Evolutionary conservation across 2,113 vertebrate genomes (phyloP).

Genomic region (Vulpes lagopus): DNA sequence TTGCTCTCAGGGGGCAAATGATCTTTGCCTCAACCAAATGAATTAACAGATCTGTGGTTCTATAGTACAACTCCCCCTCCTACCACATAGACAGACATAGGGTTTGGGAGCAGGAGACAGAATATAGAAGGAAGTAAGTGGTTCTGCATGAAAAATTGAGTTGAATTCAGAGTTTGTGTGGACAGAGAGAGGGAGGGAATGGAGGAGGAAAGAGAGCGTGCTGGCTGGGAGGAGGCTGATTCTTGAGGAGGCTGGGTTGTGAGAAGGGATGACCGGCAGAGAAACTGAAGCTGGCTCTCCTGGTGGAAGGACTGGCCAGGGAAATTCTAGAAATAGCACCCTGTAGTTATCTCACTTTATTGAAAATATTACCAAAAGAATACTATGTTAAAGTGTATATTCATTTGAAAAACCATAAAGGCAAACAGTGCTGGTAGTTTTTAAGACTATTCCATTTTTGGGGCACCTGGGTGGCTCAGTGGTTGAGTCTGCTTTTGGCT

Average conservation of each 20-base stretch:
- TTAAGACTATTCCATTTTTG: no score
- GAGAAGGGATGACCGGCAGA: neutral
- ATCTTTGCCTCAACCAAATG: slow-evolving; percentile 34
- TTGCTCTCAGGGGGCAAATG: slow-evolving; percentile 44
- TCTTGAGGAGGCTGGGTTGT: neutral
- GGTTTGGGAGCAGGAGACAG: slow-evolving; percentile 19
- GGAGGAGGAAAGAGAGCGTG: neutral
- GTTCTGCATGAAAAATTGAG: neutral
- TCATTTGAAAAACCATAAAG: neutral
- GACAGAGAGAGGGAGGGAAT: neutral
- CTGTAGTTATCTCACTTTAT: neutral
- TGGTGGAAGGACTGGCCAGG: no score
- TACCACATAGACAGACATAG: neutral
- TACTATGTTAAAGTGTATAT: neutral
- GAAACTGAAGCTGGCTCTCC: neutral
- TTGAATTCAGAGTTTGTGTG: slow-evolving; percentile 24
- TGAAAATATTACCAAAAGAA: neutral
- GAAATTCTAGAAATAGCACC: neutral
- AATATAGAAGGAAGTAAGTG: neutral
- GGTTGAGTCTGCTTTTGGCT: no score
- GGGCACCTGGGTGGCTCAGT: no score
- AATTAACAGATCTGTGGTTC: slow-evolving; percentile 17
- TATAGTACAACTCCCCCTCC: neutral
- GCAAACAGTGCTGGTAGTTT: neutral
- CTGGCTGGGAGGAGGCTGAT: neutral